A percentile compares a stretch with the other conserved stretches of the same genome.
These are phyloP conservation scores for Osmerus mordax DNA, from an alignment of 2,113 vertebrate species.

Conservation along the genomic window DNA sequence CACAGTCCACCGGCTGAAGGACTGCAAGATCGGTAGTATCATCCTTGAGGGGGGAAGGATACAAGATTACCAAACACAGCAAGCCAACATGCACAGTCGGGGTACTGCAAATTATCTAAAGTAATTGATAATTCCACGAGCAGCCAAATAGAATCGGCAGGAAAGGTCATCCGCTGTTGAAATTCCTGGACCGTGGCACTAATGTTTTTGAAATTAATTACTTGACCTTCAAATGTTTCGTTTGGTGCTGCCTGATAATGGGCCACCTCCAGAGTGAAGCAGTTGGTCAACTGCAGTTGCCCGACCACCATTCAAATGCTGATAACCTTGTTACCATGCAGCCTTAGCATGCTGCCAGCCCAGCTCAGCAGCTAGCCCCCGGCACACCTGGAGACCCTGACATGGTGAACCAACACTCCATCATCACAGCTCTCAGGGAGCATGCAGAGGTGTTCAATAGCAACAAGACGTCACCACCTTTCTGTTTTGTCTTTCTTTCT, in stretches of 20 bases:
- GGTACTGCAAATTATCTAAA: not conserved
- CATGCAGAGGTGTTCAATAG: too few species aligned
- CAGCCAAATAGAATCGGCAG: not conserved
- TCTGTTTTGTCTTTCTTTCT: too few species aligned
- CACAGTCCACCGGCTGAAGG: too few species aligned
- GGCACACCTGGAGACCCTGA: too few species aligned
- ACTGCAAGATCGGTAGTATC: too few species aligned
- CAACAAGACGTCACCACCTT: too few species aligned
- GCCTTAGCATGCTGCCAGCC: conserved; percentile 45
- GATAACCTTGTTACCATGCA: conserved; percentile 65
- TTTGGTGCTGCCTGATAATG: conserved; percentile 42
- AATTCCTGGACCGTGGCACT: not conserved
- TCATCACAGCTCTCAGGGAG: too few species aligned
- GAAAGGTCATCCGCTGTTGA: not conserved
- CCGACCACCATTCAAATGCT: conserved; percentile 58
- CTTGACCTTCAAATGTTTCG: conserved; percentile 56
- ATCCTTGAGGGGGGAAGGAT: too few species aligned
- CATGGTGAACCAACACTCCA: too few species aligned
- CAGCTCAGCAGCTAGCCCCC: conserved; percentile 15
- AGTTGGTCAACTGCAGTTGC: conserved; percentile 59
- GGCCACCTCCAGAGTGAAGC: conserved; percentile 58
- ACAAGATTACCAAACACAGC: too few species aligned
- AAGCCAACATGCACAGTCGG: too few species aligned
- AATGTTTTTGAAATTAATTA: conserved; percentile 3
- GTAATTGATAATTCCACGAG: not conserved